Evolutionary conservation across 2,113 vertebrate species (phyloP).

Genomic region (Nanorana parkeri): DNA sequence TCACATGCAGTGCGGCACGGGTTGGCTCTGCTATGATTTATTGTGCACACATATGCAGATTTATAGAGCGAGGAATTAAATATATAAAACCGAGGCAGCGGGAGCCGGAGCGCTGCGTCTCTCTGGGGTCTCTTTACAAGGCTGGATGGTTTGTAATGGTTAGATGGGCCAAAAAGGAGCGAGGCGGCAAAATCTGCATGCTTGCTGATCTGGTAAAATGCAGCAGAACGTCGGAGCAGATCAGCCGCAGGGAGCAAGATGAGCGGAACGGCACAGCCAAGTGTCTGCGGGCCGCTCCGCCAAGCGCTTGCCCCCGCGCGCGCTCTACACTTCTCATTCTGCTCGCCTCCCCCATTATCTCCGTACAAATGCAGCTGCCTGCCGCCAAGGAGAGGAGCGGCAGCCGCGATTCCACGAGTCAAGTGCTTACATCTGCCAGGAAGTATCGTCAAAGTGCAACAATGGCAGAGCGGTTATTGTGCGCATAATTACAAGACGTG

Average conservation of each 20-base stretch:
- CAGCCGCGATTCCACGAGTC: not conserved
- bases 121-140: constrained; percentile 51
- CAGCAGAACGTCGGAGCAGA: constrained; percentile 67
- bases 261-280: not conserved
- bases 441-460: not conserved
- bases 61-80: too few species aligned
- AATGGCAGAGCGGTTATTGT: not conserved
- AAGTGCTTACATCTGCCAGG: constrained; percentile 15
- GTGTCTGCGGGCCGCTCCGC: too few species aligned
- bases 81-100: not conserved
- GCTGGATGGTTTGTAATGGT: constrained; percentile 61
- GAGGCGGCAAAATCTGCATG: constrained; percentile 54
- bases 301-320: too few species aligned
- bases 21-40: not conserved
- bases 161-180: constrained; percentile 47
- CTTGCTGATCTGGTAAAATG: constrained; percentile 67
- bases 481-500: not conserved
- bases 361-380: not conserved
- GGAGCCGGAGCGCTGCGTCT: constrained; percentile 23
- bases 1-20: not conserved
- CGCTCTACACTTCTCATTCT: too few species aligned
- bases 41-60: too few species aligned
- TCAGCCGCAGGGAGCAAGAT: constrained; percentile 64
- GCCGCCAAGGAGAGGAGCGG: not conserved
- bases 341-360: too few species aligned